These are phyloP conservation scores for Coryphaenoides rupestris DNA, from an alignment of 2,113 vertebrate genomes.

Conservation along the genomic window DNA sequence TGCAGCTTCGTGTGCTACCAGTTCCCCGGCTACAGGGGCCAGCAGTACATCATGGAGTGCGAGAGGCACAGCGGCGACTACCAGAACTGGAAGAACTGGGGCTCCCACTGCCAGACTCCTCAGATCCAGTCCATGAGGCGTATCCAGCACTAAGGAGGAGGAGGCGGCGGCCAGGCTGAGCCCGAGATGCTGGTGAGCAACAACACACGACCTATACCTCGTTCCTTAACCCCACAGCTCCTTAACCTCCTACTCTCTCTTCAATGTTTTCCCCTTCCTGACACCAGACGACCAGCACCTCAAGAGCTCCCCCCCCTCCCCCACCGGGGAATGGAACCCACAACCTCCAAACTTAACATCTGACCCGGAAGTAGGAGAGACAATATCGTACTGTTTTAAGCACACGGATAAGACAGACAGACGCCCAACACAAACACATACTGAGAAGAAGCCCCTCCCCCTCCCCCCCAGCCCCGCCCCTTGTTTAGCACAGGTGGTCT, in stretches of 20 bases:
- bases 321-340: slow-evolving; percentile 8
- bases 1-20: slow-evolving; percentile 80
- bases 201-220: slow-evolving; percentile 2
- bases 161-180: slow-evolving; percentile 34
- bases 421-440: slow-evolving; percentile 18
- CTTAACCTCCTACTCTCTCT: slow-evolving; percentile 27
- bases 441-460: slow-evolving; percentile 37
- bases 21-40: slow-evolving; percentile 76
- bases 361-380: slow-evolving; percentile 59
- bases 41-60: slow-evolving; percentile 83
- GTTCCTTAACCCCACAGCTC: not conserved
- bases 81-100: slow-evolving; percentile 80
- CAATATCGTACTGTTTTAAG: slow-evolving; percentile 56
- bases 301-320: slow-evolving; percentile 40
- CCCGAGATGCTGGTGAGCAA: slow-evolving; percentile 28
- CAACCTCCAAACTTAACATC: slow-evolving; percentile 31
- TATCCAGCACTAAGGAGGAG: slow-evolving; percentile 77
- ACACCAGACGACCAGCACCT: slow-evolving; percentile 39
- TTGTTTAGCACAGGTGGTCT: slow-evolving; percentile 52
- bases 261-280: slow-evolving; percentile 24
- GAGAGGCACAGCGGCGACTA: slow-evolving; percentile 79
- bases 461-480: too few species aligned
- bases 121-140: slow-evolving; percentile 81
- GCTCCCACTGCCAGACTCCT: slow-evolving; percentile 78
- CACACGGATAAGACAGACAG: slow-evolving; percentile 45